A percentile compares a stretch with the other conserved stretches of the same genome.
Evolutionary conservation across 1,140 invertebrate genomes (phyloP).

Genomic region (Bradynema listronoti): DNA sequence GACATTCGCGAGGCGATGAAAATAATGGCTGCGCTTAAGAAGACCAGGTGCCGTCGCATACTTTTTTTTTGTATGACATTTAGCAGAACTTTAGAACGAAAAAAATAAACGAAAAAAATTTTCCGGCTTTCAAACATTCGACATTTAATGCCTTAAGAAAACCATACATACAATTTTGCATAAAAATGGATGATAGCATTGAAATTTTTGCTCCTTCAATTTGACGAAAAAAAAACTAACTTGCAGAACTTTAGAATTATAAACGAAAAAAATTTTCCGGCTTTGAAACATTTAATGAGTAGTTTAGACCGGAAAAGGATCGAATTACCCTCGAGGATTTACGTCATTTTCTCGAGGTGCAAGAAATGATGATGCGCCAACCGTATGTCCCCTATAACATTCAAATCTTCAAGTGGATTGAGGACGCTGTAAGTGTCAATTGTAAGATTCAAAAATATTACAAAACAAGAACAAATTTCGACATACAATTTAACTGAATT

Average conservation of each 20-base stretch:
- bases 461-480: no score
- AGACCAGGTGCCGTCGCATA: conserved; percentile 41
- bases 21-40: conserved; percentile 56
- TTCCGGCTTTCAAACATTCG: not conserved
- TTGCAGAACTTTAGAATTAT: not conserved
- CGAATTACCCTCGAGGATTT: conserved; percentile 57
- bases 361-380: conserved; percentile 53
- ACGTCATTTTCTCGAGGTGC: conserved; percentile 56
- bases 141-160: not conserved
- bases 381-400: conserved; percentile 57
- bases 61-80: not conserved
- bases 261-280: not conserved
- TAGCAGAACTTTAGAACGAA: not conserved
- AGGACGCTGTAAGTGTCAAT: no score
- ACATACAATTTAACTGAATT: no score
- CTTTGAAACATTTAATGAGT: not conserved
- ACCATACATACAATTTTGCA: not conserved
- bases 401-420: conserved; percentile 57
- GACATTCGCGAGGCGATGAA: conserved; percentile 57
- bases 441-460: no score
- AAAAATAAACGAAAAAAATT: not conserved
- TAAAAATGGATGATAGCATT: not conserved
- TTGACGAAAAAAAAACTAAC: not conserved
- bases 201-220: not conserved
- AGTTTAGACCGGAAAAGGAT: conserved; percentile 54